Evolutionary conservation across 1,140 invertebrate genomes (phyloP).

Genomic region (Caenorhabditis briggsae): DNA sequence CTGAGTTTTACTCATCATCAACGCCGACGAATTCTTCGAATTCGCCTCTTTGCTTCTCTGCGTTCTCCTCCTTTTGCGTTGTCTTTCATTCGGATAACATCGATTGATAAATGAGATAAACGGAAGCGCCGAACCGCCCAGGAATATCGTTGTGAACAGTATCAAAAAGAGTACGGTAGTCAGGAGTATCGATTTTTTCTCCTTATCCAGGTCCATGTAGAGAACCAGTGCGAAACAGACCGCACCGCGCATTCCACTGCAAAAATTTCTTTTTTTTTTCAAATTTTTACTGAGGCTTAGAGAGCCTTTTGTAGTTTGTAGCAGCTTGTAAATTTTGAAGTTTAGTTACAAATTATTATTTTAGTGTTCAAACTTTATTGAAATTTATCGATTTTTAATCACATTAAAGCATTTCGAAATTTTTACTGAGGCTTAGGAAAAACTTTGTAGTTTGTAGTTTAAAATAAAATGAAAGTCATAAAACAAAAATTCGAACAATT

Average conservation of each 20-base stretch:
- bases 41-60: not conserved
- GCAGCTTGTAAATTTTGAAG: not conserved
- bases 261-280: slow-evolving; percentile 65
- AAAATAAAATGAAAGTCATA: not conserved
- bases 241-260: slow-evolving; percentile 88
- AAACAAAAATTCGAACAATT: not conserved
- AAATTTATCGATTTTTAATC: too few species aligned
- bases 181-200: slow-evolving; percentile 93
- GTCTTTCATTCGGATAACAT: slow-evolving; percentile 57
- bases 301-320: too few species aligned
- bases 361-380: too few species aligned
- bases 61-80: slow-evolving; percentile 35
- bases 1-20: slow-evolving; percentile 62
- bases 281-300: slow-evolving; percentile 31
- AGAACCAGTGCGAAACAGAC: slow-evolving; percentile 97
- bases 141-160: slow-evolving; percentile 91
- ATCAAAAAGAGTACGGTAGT: slow-evolving; percentile 97
- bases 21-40: not conserved
- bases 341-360: too few species aligned
- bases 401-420: too few species aligned
- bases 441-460: too few species aligned
- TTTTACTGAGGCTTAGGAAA: slow-evolving; percentile 1
- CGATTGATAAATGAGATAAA: slow-evolving; percentile 81
- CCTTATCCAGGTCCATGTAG: slow-evolving; percentile 90
- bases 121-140: slow-evolving; percentile 97